phyloP scores from a whole-genome alignment of 2,113 vertebrate genomes.

The Clinocottus analis region DNA sequence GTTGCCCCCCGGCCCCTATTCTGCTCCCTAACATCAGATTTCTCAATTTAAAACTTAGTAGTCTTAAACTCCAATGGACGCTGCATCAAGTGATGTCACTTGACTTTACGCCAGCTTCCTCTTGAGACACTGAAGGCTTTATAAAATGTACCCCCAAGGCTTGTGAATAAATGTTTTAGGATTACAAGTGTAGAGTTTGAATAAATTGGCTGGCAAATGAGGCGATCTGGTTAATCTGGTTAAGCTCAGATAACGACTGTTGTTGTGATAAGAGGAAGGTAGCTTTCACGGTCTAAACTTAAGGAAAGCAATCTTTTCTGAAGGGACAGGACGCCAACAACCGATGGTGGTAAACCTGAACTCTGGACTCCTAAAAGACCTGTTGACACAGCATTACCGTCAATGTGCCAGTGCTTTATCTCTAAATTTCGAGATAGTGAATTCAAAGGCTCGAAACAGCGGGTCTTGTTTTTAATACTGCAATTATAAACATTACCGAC shows the following conservation, averaged over 20 bases:
- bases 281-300: background rate
- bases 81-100: background rate
- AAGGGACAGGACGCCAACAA: background rate
- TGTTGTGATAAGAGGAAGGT: background rate
- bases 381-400: background rate
- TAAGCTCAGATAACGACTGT: background rate
- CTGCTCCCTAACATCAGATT: background rate
- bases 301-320: background rate
- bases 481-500: background rate
- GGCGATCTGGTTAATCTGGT: background rate
- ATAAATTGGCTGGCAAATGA: background rate
- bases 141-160: background rate
- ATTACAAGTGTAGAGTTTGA: background rate
- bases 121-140: background rate
- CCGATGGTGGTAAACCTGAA: background rate
- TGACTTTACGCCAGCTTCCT: background rate
- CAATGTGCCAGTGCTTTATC: background rate
- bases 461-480: constrained; percentile 6
- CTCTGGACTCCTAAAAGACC: background rate
- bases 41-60: background rate
- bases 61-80: background rate
- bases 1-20: no score
- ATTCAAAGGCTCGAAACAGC: background rate
- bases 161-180: background rate
- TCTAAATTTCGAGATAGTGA: background rate